These are phyloP conservation scores for Trididemnum miniatum DNA, from an alignment of 23 tunicate genomes.

Conservation along the genomic window DNA sequence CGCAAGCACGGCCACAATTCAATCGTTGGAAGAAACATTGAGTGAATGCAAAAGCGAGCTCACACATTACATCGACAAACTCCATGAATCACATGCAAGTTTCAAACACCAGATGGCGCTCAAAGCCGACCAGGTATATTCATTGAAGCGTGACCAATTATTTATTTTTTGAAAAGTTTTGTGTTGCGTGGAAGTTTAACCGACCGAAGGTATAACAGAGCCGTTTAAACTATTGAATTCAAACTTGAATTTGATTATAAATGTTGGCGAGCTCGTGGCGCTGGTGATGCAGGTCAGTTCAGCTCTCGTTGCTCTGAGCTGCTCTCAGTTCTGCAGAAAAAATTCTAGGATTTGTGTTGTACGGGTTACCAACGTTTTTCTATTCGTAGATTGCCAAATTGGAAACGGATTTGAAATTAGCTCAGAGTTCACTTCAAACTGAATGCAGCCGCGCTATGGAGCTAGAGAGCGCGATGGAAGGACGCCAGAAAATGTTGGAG, in stretches of 20 bases:
- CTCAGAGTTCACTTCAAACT: constrained; percentile 25
- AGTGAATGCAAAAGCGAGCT: constrained; percentile 58
- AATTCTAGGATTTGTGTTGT: no score
- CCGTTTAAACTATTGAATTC: no score
- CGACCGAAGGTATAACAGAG: no score
- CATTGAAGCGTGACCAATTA: neutral
- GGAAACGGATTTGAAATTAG: constrained; percentile 43
- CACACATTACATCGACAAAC: constrained; percentile 38
- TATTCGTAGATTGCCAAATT: constrained; percentile 56
- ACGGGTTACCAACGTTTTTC: neutral
- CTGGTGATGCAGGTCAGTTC: no score
- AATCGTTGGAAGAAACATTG: constrained; percentile 45
- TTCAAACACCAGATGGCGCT: constrained; percentile 53
- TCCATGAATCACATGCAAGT: constrained; percentile 40
- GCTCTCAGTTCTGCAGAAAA: no score
- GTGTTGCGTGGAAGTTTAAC: no score
- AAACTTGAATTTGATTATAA: no score
- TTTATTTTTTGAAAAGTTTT: no score
- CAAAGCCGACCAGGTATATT: constrained; percentile 53
- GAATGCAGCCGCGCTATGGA: constrained; percentile 37
- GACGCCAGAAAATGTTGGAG: constrained; percentile 50
- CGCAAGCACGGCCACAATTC: constrained; percentile 44
- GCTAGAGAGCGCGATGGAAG: constrained; percentile 37
- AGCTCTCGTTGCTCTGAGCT: no score
- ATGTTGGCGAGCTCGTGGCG: no score